These are phyloP conservation scores for Daphoenositta chrysoptera DNA, from an alignment of 2,113 vertebrate genomes.

Conservation along the genomic window DNA sequence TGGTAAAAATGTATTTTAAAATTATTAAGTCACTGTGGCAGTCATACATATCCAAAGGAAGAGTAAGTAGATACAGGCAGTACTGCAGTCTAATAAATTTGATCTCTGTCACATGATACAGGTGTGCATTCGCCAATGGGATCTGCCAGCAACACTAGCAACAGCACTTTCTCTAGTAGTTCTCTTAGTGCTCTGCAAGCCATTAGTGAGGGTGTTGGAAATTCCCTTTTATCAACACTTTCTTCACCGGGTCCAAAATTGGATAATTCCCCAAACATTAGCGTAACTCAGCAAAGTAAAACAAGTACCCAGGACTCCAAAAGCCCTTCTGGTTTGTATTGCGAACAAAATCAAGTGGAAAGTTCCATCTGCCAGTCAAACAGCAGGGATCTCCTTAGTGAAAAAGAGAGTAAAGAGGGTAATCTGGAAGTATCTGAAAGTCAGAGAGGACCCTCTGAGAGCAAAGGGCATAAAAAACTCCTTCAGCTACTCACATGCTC, in stretches of 20 bases:
- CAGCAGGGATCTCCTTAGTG: slow-evolving; percentile 73
- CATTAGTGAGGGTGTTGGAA: slow-evolving; percentile 96
- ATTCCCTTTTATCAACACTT: slow-evolving; percentile 86
- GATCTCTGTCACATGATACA: slow-evolving; percentile 50
- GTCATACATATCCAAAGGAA: not conserved
- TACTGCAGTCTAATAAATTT: not conserved
- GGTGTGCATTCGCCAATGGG: slow-evolving; percentile 92
- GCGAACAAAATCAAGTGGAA: slow-evolving; percentile 83
- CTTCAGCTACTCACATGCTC: slow-evolving; percentile 93
- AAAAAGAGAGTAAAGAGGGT: slow-evolving; percentile 80
- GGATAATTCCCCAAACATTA: slow-evolving; percentile 88
- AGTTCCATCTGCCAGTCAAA: slow-evolving; percentile 85
- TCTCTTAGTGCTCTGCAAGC: slow-evolving; percentile 96
- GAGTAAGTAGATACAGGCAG: not conserved
- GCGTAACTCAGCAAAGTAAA: slow-evolving; percentile 77
- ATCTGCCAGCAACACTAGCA: slow-evolving; percentile 72
- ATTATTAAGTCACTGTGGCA: not conserved
- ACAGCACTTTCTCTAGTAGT: slow-evolving; percentile 89
- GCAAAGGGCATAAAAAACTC: slow-evolving; percentile 92
- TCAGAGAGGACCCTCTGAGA: slow-evolving; percentile 80
- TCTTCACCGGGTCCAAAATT: slow-evolving; percentile 88
- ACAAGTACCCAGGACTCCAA: slow-evolving; percentile 83
- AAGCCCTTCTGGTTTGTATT: slow-evolving; percentile 82
- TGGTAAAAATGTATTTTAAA: not conserved
- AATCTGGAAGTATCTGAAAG: slow-evolving; percentile 69